Conservation (phyloP, 2,888 invertebrate genomes). For the Xestia ashworthii region DNA sequence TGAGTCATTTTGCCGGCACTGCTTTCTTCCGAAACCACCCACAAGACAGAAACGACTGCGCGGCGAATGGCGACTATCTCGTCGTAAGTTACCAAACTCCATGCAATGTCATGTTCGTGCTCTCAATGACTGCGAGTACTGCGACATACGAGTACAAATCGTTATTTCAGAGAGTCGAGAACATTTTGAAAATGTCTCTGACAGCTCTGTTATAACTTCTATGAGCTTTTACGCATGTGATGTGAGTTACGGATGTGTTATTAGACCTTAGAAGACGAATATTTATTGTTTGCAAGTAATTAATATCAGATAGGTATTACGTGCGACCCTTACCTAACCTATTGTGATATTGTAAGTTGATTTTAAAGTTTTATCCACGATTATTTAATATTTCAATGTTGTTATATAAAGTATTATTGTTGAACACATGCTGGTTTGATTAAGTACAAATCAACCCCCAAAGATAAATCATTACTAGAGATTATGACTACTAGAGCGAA, state of each 20-base stretch:
- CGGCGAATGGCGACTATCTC: not conserved
- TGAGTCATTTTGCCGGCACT: not conserved
- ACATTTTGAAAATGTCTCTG: not conserved
- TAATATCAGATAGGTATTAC: not conserved
- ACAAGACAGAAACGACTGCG: not conserved
- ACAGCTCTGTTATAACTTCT: too few species aligned
- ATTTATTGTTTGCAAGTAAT: not conserved
- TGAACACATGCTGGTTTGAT: conserved; percentile 8
- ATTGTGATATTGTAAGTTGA: conserved; percentile 57
- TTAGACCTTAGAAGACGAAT: not conserved
- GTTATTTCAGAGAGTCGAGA: not conserved
- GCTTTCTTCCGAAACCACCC: not conserved
- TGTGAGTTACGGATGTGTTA: conserved; percentile 4
- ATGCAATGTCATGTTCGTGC: not conserved
- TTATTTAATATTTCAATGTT: conserved; percentile 49
- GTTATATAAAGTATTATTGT: conserved; percentile 62
- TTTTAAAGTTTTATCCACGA: conserved; percentile 47
- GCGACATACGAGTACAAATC: not conserved
- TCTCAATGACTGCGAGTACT: not conserved
- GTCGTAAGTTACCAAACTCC: not conserved
- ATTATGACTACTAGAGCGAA: too few species aligned
- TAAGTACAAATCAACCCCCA: not conserved
- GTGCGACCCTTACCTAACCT: not conserved
- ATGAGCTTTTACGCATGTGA: not conserved
- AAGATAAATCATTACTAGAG: too few species aligned